These are phyloP conservation scores for Pithys albifrons DNA, from an alignment of 2,113 vertebrate genomes.

Conservation along the genomic window DNA sequence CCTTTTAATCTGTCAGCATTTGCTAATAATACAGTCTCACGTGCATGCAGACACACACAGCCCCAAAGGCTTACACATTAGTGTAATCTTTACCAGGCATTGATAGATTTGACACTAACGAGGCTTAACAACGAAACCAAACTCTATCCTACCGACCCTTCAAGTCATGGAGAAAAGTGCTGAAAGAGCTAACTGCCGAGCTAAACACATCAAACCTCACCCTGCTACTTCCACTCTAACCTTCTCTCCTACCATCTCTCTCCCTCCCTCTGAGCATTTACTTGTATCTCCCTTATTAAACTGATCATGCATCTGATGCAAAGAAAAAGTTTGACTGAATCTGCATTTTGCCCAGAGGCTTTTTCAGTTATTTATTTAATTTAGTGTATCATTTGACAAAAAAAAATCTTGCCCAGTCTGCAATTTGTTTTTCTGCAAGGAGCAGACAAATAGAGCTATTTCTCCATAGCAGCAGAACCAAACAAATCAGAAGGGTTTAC, in stretches of 20 bases:
- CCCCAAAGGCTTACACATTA: neutral
- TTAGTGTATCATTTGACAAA: neutral
- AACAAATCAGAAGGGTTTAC: slow-evolving; percentile 26
- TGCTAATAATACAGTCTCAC: neutral
- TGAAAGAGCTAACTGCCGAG: slow-evolving; percentile 19
- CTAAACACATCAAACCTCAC: neutral
- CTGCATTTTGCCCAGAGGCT: neutral
- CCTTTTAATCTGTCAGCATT: neutral
- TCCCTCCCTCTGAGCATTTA: neutral
- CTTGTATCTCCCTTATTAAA: slow-evolving; percentile 8
- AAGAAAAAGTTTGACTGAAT: slow-evolving; percentile 46
- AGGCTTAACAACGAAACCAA: slow-evolving; percentile 20
- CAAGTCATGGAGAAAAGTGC: neutral
- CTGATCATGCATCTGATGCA: neutral
- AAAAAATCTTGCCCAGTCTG: neutral
- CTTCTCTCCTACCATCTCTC: neutral
- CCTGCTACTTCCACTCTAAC: neutral
- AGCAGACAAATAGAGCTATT: slow-evolving; percentile 11
- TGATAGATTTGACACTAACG: neutral
- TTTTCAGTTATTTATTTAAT: slow-evolving; percentile 23
- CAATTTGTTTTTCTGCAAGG: neutral
- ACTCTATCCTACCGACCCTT: neutral
- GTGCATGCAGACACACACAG: no score
- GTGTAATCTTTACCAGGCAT: neutral
- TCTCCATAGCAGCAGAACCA: neutral